Percentiles rank a stretch among this genome's conserved stretches.
phyloP scores from a whole-genome alignment of 2,888 invertebrate species.

The Latheticus oryzae region DNA sequence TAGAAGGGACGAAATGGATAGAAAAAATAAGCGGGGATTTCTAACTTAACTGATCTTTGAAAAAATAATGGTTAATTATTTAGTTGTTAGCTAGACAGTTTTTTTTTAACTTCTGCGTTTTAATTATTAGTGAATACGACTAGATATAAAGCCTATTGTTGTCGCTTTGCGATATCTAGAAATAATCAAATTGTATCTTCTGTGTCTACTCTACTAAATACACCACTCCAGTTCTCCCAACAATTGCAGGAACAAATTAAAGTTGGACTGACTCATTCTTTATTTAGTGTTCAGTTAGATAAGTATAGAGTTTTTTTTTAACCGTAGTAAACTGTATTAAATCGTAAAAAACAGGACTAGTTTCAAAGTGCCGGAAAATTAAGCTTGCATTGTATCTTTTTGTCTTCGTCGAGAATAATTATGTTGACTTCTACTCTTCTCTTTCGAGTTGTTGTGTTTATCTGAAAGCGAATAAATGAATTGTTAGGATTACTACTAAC shows the following conservation, averaged over 20 bases:
- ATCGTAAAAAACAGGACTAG: conserved; percentile 23
- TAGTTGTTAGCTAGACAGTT: too few species aligned
- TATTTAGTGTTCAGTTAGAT: conserved; percentile 33
- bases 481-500: too few species aligned
- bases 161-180: not conserved
- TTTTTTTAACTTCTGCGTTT: too few species aligned
- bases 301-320: conserved; percentile 23
- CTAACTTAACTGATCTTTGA: too few species aligned
- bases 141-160: too few species aligned
- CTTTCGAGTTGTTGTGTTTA: conserved; percentile 9
- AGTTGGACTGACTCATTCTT: conserved; percentile 31
- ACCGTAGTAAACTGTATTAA: conserved; percentile 21
- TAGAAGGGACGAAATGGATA: too few species aligned
- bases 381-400: conserved; percentile 21
- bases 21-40: too few species aligned
- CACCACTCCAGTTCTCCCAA: conserved; percentile 8
- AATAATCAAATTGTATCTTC: conserved; percentile 15
- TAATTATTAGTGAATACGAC: too few species aligned
- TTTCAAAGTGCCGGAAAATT: conserved; percentile 21
- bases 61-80: too few species aligned
- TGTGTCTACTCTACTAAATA: conserved; percentile 22
- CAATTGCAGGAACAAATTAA: conserved; percentile 32
- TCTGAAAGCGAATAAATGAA: conserved; percentile 16
- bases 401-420: conserved; percentile 13
- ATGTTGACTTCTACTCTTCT: not conserved